Evolutionary conservation across 1,140 invertebrate species (phyloP).

Genomic region (Ceratosolen solmsi): DNA sequence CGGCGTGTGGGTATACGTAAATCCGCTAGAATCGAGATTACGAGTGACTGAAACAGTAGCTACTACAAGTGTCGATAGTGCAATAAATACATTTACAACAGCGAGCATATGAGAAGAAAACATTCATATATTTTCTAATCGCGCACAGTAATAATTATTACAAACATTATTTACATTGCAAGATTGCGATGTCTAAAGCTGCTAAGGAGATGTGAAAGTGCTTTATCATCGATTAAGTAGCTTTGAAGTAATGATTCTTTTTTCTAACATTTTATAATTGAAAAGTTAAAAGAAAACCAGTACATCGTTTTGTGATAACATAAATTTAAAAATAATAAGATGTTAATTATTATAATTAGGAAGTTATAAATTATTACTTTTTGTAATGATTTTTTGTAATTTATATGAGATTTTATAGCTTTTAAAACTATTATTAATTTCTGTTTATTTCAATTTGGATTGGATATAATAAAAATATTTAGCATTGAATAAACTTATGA

Average conservation of each 20-base stretch:
- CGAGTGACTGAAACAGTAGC: slow-evolving; percentile 49
- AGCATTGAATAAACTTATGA: not conserved
- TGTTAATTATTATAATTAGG: not conserved
- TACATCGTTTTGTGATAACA: not conserved
- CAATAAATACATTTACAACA: not conserved
- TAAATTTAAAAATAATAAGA: not conserved
- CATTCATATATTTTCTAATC: slow-evolving; percentile 48
- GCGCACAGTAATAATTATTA: slow-evolving; percentile 52
- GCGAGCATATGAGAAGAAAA: slow-evolving; percentile 53
- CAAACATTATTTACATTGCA: slow-evolving; percentile 39
- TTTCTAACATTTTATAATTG: not conserved
- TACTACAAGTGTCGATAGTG: not conserved
- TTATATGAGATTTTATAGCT: slow-evolving; percentile 5
- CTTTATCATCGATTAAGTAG: not conserved
- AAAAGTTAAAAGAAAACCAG: not conserved
- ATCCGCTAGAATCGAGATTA: slow-evolving; percentile 66
- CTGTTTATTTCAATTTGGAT: not conserved
- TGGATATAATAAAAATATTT: not conserved
- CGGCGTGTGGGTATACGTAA: slow-evolving; percentile 67
- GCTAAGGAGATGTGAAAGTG: slow-evolving; percentile 37
- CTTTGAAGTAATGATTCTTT: not conserved
- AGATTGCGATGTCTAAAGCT: not conserved
- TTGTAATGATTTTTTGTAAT: slow-evolving; percentile 10
- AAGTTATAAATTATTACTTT: not conserved
- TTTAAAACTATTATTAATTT: not conserved